Evolutionary conservation across 2,888 invertebrate species (phyloP).

Genomic region (Eudasyphora cyanicolor): DNA sequence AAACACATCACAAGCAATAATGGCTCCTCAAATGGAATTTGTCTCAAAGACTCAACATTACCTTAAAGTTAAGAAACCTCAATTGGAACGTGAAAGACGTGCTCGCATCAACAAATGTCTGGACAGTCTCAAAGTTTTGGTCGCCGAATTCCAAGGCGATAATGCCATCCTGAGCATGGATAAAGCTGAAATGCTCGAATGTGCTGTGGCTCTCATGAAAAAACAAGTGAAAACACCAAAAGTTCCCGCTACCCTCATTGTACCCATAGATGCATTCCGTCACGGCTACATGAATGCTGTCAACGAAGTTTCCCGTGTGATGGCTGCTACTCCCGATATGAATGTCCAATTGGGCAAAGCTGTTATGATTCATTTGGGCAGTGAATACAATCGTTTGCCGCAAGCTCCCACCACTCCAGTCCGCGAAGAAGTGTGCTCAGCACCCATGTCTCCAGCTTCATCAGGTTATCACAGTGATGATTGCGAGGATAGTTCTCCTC

Average conservation of each 20-base stretch:
- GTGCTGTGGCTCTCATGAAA: constrained; percentile 92
- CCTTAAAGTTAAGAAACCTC: constrained; percentile 95
- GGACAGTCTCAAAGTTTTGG: constrained; percentile 92
- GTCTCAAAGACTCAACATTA: constrained; percentile 93
- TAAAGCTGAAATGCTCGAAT: constrained; percentile 93
- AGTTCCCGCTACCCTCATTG: constrained; percentile 84
- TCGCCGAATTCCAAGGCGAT: constrained; percentile 89
- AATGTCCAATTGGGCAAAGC: constrained; percentile 91
- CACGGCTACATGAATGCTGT: constrained; percentile 94
- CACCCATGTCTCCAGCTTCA: constrained; percentile 76
- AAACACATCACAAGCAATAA: constrained; percentile 48
- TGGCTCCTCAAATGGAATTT: constrained; percentile 67
- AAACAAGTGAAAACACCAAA: constrained; percentile 78
- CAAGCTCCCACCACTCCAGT: neutral
- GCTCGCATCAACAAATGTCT: constrained; percentile 94
- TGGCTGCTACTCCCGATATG: constrained; percentile 91
- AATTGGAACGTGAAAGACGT: constrained; percentile 92
- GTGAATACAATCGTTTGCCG: constrained; percentile 84
- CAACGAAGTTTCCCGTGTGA: constrained; percentile 91
- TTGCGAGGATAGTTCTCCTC: constrained; percentile 50
- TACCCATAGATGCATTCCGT: constrained; percentile 86
- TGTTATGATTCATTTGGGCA: constrained; percentile 93
- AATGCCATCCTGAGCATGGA: constrained; percentile 93
- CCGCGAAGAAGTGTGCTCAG: neutral
- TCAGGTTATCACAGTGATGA: constrained; percentile 78